phyloP scores from a whole-genome alignment of 2,113 vertebrate genomes.

The Muntiacus reevesi region DNA sequence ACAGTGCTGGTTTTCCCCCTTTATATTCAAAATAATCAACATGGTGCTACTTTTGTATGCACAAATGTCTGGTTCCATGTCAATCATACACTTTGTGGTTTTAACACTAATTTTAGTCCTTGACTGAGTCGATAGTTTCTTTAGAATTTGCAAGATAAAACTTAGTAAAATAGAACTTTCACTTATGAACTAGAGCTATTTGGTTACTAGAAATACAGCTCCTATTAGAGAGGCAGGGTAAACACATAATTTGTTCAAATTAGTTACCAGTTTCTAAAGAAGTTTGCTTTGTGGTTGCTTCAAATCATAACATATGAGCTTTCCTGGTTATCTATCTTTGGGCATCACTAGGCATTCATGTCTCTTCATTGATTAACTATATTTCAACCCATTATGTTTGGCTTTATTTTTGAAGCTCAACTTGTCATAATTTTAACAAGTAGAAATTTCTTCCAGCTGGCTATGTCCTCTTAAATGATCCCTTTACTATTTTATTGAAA shows the following conservation, averaged over 20 bases:
- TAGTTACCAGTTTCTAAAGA: neutral
- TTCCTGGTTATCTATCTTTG: neutral
- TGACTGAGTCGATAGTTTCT: neutral
- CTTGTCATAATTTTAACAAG: neutral
- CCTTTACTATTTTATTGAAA: neutral
- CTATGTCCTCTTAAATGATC: neutral
- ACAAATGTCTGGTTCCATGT: neutral
- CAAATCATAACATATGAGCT: neutral
- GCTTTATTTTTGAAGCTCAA: neutral
- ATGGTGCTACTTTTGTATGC: neutral
- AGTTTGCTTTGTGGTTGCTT: neutral
- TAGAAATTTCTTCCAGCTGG: neutral
- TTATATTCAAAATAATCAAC: neutral
- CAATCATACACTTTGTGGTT: neutral
- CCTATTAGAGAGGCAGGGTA: neutral
- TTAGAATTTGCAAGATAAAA: neutral
- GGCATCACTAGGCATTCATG: neutral
- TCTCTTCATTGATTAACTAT: neutral
- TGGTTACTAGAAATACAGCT: neutral
- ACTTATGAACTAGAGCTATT: neutral
- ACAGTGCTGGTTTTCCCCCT: neutral
- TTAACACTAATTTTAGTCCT: neutral
- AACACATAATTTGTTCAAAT: neutral
- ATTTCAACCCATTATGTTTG: neutral
- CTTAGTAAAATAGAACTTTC: neutral